Percentiles rank a stretch among this genome's conserved stretches.
phyloP scores from a whole-genome alignment of 2,797 vertebrate genomes.

The Phrynocephalus guinanensis region DNA sequence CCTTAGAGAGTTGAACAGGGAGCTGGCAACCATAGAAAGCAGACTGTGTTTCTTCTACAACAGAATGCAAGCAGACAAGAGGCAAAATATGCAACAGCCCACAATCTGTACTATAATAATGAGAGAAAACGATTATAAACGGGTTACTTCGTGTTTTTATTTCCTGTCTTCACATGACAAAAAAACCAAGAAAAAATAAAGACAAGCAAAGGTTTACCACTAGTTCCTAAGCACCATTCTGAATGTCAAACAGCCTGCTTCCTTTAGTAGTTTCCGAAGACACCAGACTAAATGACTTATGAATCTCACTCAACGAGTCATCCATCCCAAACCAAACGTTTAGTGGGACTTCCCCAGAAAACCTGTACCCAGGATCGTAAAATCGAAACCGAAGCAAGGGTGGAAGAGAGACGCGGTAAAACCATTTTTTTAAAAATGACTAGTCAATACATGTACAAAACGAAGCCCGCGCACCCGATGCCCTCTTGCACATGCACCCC shows the following conservation, averaged over 20 bases:
- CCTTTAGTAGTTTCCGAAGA: background rate
- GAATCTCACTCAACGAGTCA: background rate
- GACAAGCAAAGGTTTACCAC: background rate
- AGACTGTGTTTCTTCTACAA: constrained; percentile 13
- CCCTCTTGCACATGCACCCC: background rate
- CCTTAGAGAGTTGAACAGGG: background rate
- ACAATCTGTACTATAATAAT: background rate
- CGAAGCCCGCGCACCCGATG: too few species aligned
- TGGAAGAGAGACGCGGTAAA: too few species aligned
- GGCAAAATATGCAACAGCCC: background rate
- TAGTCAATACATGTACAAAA: too few species aligned
- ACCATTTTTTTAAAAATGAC: background rate
- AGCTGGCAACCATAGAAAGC: constrained; percentile 1
- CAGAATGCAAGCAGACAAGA: constrained; percentile 9
- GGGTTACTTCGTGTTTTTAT: background rate
- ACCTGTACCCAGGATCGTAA: too few species aligned
- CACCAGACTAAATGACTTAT: background rate
- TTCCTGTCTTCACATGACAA: background rate
- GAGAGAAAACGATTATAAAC: background rate
- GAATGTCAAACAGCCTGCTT: background rate
- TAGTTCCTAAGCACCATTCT: background rate
- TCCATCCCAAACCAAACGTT: too few species aligned
- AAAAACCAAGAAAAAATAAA: background rate
- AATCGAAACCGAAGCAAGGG: background rate
- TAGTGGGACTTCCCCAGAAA: background rate